A percentile compares a stretch with the other conserved stretches of the same genome.
These are phyloP conservation scores for Lerista edwardsae DNA, from an alignment of 2,797 vertebrate species.

Conservation along the genomic window DNA sequence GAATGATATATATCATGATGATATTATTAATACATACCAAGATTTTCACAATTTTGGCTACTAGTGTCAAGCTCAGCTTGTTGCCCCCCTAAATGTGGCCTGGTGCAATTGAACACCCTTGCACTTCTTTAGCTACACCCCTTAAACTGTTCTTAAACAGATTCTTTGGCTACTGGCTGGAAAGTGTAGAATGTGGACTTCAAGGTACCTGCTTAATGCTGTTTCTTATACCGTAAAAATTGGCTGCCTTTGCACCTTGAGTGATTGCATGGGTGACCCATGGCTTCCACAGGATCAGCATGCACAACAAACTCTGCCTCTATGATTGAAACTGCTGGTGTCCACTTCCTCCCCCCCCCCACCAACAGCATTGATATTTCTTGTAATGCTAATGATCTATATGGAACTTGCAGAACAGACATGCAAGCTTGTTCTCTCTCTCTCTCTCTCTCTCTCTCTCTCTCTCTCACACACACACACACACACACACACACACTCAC, in stretches of 20 bases:
- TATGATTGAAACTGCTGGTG: background rate
- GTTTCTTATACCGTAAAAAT: background rate
- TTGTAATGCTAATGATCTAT: slow-evolving; percentile 65
- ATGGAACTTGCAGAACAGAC: slow-evolving; percentile 48
- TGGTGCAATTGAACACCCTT: too few species aligned
- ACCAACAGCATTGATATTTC: slow-evolving; percentile 47
- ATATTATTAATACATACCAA: too few species aligned
- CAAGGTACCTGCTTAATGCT: background rate
- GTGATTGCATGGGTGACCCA: background rate
- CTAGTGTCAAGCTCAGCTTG: too few species aligned
- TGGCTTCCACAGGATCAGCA: background rate
- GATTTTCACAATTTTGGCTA: too few species aligned
- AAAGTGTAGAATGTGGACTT: background rate
- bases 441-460: background rate
- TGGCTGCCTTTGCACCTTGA: background rate
- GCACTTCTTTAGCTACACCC: too few species aligned
- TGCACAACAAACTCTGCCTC: background rate
- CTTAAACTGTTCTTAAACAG: too few species aligned
- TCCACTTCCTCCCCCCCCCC: background rate
- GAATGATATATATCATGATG: too few species aligned
- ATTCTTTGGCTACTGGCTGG: background rate
- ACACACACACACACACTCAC: too few species aligned
- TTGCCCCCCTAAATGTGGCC: too few species aligned
- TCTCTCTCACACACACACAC: too few species aligned
- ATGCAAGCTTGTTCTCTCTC: slow-evolving; percentile 56